Percentiles rank a stretch among this genome's conserved stretches.
Evolutionary conservation across 2,888 invertebrate genomes (phyloP).

Genomic region (Lottia scabra): DNA sequence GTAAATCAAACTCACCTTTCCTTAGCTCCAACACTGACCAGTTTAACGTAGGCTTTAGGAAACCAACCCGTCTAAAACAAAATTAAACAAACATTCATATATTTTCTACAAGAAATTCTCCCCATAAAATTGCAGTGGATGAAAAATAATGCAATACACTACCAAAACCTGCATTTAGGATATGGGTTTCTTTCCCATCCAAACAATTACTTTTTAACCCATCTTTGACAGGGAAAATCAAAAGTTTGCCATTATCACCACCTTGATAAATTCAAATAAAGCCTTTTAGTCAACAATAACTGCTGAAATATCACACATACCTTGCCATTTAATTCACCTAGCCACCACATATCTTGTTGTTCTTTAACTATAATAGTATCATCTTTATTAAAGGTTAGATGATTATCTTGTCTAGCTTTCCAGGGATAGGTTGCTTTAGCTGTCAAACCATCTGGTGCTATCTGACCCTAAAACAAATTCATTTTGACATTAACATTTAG

Average conservation of each 20-base stretch:
- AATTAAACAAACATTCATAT: neutral
- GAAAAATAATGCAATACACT: too few relatives aligned
- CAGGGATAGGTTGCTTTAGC: constrained; percentile 75
- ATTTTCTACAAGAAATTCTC: too few relatives aligned
- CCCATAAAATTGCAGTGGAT: too few relatives aligned
- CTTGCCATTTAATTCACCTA: constrained; percentile 73
- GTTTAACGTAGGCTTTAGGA: constrained; percentile 74
- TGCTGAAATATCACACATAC: constrained; percentile 52
- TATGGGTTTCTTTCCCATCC: too few relatives aligned
- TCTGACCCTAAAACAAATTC: constrained; percentile 48
- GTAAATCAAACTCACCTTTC: constrained; percentile 20
- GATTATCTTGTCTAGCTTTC: constrained; percentile 75
- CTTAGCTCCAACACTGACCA: constrained; percentile 54
- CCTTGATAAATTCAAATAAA: too few relatives aligned
- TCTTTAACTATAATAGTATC: constrained; percentile 75
- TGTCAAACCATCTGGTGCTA: constrained; percentile 69
- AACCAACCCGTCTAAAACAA: constrained; percentile 73
- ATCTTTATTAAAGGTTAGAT: constrained; percentile 76
- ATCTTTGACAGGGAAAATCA: too few relatives aligned
- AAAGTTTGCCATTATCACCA: too few relatives aligned
- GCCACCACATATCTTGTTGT: constrained; percentile 77
- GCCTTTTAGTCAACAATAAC: too few relatives aligned
- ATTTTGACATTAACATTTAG: neutral
- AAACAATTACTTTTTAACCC: too few relatives aligned
- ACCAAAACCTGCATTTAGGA: too few relatives aligned